Evolutionary conservation across 2,797 vertebrate genomes (phyloP), one percentile per base, ranked within the genome.

Genomic region (Girardinus metallicus): DNA sequence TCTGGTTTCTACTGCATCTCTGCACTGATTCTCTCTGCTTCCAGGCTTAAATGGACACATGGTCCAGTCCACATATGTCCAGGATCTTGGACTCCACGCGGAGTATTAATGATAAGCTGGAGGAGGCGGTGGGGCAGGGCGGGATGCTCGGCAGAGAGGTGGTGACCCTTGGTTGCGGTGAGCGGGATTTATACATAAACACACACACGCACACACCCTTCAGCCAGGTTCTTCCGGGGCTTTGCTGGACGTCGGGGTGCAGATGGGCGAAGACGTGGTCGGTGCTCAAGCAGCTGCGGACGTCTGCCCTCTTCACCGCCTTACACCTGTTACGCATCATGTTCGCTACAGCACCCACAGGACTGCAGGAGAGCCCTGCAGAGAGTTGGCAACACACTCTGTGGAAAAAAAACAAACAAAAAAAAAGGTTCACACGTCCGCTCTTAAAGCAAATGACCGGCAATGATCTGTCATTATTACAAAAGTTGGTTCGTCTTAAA

Each of bases 321-420:
- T 76, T 88, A 95, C 96, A 97, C 97, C 97, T 97, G 96, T 96
- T 96, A 95, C 89, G 92, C 93, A 91, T 96, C 95, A 97, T 95
- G 95, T 95, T 95, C 94, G 95, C 95, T 95, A 95, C 86, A 94
- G 88, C 87, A 93, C 94, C 90, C 94, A 93, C 92, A 84, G 89
- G 83, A 86, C 91, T 87, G 64, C 74, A 73, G 75, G 82, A 85
- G 84, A 86, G 87, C 80, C 88, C 84, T 75, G 78, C 86, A 75
- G 74, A 82, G 66, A 12, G 64, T 29, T 29, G 51, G 73, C 85
- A 23, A 1, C 75, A 49, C 53, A 3, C 57, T 46, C 79, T 26
- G 31, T 9, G 34, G 31, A 64, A 11, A 55, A 0, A 31, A 31
- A 12, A n/a, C 9, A 39, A 43, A 2, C 21, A 76, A 64, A 73